Evolutionary conservation across 2,888 invertebrate genomes (phyloP).

Genomic region (Blastobasis lacticolella): DNA sequence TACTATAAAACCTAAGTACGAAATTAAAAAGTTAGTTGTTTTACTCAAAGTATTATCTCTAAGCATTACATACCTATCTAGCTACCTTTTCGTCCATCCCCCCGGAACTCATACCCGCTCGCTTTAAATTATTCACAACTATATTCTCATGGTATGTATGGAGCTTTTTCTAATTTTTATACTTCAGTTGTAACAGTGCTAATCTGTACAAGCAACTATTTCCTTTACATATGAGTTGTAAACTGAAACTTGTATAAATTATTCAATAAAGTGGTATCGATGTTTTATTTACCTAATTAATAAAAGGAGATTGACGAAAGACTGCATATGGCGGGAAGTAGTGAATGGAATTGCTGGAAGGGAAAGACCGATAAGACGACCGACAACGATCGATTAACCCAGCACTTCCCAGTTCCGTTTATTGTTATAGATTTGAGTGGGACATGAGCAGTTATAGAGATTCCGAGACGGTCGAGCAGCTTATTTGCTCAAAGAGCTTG

Average conservation of each 20-base stretch:
- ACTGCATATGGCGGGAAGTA: too few species aligned
- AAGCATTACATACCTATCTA: neutral
- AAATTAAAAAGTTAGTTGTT: too few species aligned
- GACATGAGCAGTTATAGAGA: too few species aligned
- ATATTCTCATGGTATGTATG: conserved; percentile 41
- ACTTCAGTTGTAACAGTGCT: conserved; percentile 53
- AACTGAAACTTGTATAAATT: conserved; percentile 58
- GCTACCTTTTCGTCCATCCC: conserved; percentile 25
- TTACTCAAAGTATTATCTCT: too few species aligned
- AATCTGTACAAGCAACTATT: conserved; percentile 44
- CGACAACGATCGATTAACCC: too few species aligned
- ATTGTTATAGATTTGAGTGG: too few species aligned
- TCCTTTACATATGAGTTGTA: conserved; percentile 53
- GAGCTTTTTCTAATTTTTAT: conserved; percentile 54
- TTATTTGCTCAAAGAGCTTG: too few species aligned
- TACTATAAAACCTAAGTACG: too few species aligned
- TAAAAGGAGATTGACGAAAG: neutral
- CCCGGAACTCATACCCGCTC: conserved; percentile 20
- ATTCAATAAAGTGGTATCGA: conserved; percentile 56
- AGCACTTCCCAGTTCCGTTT: too few species aligned
- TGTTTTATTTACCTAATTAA: conserved; percentile 40
- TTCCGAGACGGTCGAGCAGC: too few species aligned
- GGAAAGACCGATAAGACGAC: too few species aligned
- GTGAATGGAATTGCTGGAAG: too few species aligned
- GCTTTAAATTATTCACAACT: conserved; percentile 30